Base-by-base conservation (phyloP, 2,113 vertebrate species). In the Carassius gibelio region DNA sequence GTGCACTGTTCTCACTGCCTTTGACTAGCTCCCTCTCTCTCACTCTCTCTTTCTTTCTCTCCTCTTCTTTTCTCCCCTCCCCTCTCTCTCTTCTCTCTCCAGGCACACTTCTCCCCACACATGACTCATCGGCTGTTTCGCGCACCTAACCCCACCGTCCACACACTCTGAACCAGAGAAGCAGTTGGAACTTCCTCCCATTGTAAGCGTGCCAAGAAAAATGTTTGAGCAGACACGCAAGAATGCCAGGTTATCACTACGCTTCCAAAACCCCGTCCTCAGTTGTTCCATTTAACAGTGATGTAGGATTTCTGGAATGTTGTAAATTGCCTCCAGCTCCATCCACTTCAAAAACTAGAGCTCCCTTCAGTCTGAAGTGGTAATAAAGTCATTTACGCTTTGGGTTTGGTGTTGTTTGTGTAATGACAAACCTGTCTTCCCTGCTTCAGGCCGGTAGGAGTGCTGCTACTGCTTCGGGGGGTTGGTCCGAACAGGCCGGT, bases 361-460 rank as follows among this genome's bases (percentile, higher is more conserved):
- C 82, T 59, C 84, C 84, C 6, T 68, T 52, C 48, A 75, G 6
- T 75, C 30, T 61, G 17, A 78, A 71, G 68, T 38, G 34, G 17
- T 71, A 71, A 71, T 38, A 21, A 5, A 11, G 26, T 78, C 4
- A 38, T 59, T 59, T 77, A 38, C 0, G 17, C 75, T n/a, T 77
- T 1, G 45, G n/a, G 10, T 36, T 36, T 0, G 23, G 45, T 34
- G 14, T 55, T 8, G 50, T 72, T 55, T 77, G 77, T 81, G 59
- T 26, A 75, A 71, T 66, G 0, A 94, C 96, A 83, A 82, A 98
- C 98, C 96, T 99, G 97, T 92, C 97, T 95, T 86, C 96, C 96
- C 88, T 96, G 98, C 86, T 99, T 99, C 92, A 97, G 95, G 88
- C 97, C 95, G 48, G 96, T 95, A 4, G 97, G 97, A 45, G 96